phyloP scores from a whole-genome alignment of 2,113 vertebrate species.

The Ardeotis arabs region DNA sequence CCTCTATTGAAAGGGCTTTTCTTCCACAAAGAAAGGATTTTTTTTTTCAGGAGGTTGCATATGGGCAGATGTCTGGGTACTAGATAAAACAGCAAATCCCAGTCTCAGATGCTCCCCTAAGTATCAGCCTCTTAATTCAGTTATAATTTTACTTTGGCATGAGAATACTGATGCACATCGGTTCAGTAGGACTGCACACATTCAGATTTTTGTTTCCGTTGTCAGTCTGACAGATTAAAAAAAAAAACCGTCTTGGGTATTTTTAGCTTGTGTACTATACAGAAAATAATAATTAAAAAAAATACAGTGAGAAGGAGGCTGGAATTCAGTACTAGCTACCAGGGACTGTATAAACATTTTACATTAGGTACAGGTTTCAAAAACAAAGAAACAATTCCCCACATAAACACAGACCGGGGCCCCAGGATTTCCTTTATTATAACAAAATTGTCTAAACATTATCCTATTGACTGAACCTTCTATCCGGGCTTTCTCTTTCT shows the following conservation, averaged over 20 bases:
- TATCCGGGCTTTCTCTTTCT: background rate
- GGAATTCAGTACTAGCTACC: background rate
- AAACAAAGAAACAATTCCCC: background rate
- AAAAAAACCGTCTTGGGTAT: background rate
- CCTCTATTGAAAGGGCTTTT: background rate
- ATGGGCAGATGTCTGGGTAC: background rate
- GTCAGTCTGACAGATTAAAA: background rate
- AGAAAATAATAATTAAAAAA: background rate
- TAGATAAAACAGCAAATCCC: background rate
- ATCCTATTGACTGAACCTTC: background rate
- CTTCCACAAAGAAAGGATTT: background rate
- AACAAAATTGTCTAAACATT: background rate
- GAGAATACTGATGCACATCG: background rate
- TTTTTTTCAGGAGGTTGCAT: background rate
- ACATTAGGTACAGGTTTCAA: background rate
- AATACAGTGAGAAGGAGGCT: background rate
- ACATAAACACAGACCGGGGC: background rate
- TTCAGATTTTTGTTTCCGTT: background rate
- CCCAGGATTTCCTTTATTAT: background rate
- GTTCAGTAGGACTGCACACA: background rate
- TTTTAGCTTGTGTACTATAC: background rate
- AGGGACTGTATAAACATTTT: background rate
- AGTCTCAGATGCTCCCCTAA: background rate
- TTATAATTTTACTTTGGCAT: background rate
- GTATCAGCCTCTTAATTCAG: background rate